These are phyloP conservation scores for Malurus alboscapulatus DNA, from an alignment of 2,113 vertebrate species.

Conservation along the genomic window DNA sequence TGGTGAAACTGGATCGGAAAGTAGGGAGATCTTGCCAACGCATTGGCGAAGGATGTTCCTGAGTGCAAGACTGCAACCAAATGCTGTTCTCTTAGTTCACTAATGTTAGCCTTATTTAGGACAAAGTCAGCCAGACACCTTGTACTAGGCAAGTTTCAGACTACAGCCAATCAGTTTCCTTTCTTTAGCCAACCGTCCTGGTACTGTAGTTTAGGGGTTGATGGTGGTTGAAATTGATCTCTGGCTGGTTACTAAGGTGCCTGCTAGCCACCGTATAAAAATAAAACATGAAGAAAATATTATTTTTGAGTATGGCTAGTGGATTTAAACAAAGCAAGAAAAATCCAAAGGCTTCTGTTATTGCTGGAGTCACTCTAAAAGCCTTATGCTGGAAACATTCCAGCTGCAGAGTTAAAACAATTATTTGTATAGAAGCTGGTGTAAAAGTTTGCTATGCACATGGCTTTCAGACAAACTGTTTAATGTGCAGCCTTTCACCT, in stretches of 20 bases:
- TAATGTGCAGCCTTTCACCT: slow-evolving; percentile 75
- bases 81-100: slow-evolving; percentile 84
- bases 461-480: slow-evolving; percentile 72
- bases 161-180: slow-evolving; percentile 83
- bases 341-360: slow-evolving; percentile 75
- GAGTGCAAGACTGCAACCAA: slow-evolving; percentile 82
- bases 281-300: slow-evolving; percentile 80
- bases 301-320: slow-evolving; percentile 83
- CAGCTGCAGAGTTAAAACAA: slow-evolving; percentile 72
- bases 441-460: slow-evolving; percentile 70
- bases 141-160: slow-evolving; percentile 85
- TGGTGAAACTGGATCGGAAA: slow-evolving; percentile 99
- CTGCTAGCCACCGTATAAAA: slow-evolving; percentile 82
- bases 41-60: slow-evolving; percentile 97
- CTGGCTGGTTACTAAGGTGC: slow-evolving; percentile 84
- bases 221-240: slow-evolving; percentile 82
- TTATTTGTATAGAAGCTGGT: slow-evolving; percentile 71
- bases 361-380: slow-evolving; percentile 82
- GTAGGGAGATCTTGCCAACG: slow-evolving; percentile 98
- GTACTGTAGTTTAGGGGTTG: slow-evolving; percentile 84
- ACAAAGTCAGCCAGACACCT: slow-evolving; percentile 86
- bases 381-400: slow-evolving; percentile 78
- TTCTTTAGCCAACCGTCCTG: slow-evolving; percentile 82
- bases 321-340: slow-evolving; percentile 76
- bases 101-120: slow-evolving; percentile 89